Percentiles rank a stretch among this genome's conserved stretches.
phyloP scores from a whole-genome alignment of 1,140 invertebrate species.

The Formica exsecta region DNA sequence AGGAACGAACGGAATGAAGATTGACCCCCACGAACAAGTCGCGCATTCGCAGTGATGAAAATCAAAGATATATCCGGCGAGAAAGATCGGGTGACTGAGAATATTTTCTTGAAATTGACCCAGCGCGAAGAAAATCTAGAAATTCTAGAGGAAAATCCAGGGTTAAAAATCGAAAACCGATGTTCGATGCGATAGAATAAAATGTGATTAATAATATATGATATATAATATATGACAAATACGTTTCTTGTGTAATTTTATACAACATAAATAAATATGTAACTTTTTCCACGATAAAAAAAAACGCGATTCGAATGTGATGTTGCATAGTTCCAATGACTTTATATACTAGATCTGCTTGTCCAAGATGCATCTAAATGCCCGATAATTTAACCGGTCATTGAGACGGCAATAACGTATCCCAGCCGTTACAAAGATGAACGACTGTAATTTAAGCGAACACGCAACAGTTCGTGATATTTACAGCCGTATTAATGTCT shows the following conservation, averaged over 20 bases:
- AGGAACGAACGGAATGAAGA: slow-evolving; percentile 26
- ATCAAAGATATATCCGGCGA: slow-evolving; percentile 44
- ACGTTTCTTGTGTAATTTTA: not conserved
- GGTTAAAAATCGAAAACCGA: not conserved
- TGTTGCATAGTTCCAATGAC: slow-evolving; percentile 12
- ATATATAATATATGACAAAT: no score
- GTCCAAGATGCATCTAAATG: slow-evolving; percentile 39
- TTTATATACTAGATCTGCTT: slow-evolving; percentile 19
- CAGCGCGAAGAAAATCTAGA: not conserved
- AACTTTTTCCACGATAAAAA: not conserved
- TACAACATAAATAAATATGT: not conserved
- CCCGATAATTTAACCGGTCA: slow-evolving; percentile 48
- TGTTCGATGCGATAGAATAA: not conserved
- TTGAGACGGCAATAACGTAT: slow-evolving; percentile 58
- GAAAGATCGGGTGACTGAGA: not conserved
- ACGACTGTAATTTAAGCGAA: slow-evolving; percentile 71
- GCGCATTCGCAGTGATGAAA: slow-evolving; percentile 23
- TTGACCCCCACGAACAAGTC: slow-evolving; percentile 38
- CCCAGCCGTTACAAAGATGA: slow-evolving; percentile 49
- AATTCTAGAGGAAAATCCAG: not conserved
- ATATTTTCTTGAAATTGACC: slow-evolving; percentile 13
- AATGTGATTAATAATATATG: not conserved
- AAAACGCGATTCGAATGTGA: not conserved
- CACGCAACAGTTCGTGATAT: slow-evolving; percentile 69
- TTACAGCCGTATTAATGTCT: slow-evolving; percentile 52